phyloP scores from a whole-genome alignment of 1,140 invertebrate species.

The Nebria ingens region DNA sequence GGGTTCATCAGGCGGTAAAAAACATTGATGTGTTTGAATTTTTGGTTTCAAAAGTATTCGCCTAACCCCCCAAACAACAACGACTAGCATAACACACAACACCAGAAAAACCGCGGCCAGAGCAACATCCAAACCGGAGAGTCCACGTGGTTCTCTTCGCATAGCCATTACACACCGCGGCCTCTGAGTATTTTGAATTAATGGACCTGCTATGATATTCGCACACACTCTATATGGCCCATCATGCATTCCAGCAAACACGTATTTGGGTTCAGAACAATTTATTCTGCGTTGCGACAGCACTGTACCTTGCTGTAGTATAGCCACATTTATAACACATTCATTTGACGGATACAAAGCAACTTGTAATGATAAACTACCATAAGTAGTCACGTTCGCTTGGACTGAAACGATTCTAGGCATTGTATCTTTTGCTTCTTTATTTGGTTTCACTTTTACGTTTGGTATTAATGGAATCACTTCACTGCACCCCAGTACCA shows the following conservation, averaged over 20 bases:
- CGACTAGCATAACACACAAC: conserved; percentile 40
- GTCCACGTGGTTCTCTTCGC: conserved; percentile 35
- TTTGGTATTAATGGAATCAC: conserved; percentile 33
- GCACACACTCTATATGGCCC: conserved; percentile 35
- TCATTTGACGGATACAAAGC: conserved; percentile 22
- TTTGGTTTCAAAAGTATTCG: conserved; percentile 42
- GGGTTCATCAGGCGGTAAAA: conserved; percentile 39
- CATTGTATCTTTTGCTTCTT: conserved; percentile 16
- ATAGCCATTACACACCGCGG: conserved; percentile 43
- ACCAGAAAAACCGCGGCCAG: conserved; percentile 41
- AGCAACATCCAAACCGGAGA: conserved; percentile 40
- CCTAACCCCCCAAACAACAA: conserved; percentile 42
- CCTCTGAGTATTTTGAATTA: conserved; percentile 27
- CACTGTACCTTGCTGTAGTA: conserved; percentile 28
- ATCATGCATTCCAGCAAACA: conserved; percentile 26
- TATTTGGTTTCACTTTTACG: conserved; percentile 17
- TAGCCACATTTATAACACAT: conserved; percentile 32
- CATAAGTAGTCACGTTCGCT: conserved; percentile 27
- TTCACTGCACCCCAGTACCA: conserved; percentile 40
- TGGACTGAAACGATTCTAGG: conserved; percentile 25
- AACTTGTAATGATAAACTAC: conserved; percentile 25
- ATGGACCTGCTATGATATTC: conserved; percentile 23
- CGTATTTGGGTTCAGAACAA: conserved; percentile 28
- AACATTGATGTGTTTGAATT: conserved; percentile 41
- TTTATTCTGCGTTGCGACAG: conserved; percentile 30